A percentile compares a stretch with the other conserved stretches of the same genome.
Conservation (phyloP, 2,888 invertebrate genomes). For the Linnaemya vulpina region DNA sequence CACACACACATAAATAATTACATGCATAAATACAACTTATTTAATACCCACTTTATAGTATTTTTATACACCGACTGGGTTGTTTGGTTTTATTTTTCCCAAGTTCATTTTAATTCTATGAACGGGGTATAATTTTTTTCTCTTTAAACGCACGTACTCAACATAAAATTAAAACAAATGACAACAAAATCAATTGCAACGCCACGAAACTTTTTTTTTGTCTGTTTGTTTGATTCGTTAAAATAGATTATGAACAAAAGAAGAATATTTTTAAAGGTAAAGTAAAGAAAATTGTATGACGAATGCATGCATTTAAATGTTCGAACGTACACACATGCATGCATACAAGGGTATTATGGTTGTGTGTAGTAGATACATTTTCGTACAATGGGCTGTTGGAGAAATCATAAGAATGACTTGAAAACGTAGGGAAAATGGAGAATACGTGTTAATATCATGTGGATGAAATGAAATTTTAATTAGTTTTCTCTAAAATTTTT, state of each 20-base stretch:
- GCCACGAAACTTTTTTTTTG: conserved; percentile 27
- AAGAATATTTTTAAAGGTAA: conserved; percentile 16
- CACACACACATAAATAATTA: background rate
- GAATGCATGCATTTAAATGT: background rate
- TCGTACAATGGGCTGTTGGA: background rate
- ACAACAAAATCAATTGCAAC: conserved; percentile 56
- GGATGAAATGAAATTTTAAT: background rate
- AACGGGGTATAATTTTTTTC: conserved; percentile 43
- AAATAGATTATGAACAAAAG: conserved; percentile 28
- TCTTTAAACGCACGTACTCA: conserved; percentile 58
- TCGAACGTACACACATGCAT: background rate
- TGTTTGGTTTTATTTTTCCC: conserved; percentile 40
- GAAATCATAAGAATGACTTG: conserved; percentile 20
- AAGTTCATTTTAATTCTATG: conserved; percentile 69
- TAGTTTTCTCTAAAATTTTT: conserved; percentile 1
- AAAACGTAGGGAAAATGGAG: background rate
- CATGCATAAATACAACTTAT: conserved; percentile 33
- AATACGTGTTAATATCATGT: background rate
- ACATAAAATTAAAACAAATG: conserved; percentile 61
- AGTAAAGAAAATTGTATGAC: conserved; percentile 31
- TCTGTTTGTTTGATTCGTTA: conserved; percentile 14
- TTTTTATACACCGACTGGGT: conserved; percentile 42
- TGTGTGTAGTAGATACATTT: background rate
- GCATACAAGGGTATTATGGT: background rate
- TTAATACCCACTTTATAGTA: conserved; percentile 20